Evolutionary conservation across 2,113 vertebrate genomes (phyloP), one percentile per base, ranked within the genome.

Genomic region (Rhadina sibilatrix): DNA sequence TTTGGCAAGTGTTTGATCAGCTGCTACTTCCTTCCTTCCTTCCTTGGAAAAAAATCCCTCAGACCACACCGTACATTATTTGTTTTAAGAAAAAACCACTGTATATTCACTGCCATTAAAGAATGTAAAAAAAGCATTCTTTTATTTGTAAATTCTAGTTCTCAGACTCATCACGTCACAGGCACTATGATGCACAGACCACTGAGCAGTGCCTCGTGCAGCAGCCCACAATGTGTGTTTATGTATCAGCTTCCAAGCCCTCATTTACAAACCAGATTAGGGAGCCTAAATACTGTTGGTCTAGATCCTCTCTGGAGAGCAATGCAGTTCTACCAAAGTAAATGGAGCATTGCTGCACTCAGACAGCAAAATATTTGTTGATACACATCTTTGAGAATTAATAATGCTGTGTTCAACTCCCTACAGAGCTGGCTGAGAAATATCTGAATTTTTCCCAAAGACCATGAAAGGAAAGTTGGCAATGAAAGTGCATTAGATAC

Each of bases 21-120:
- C 94, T 96, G 87, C 78, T 89, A 82, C 54, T 82, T 90, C 80
- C 80, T 94, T 97, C 70, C 85, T 87, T 89, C 59, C 85, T 87
- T 89, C 59, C 93, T 91, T 77, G 75, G 91, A 80, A 96, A 93
- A 91, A 93, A 71, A 61, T 30, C 77, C 84, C 78, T 91, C 83
- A 83, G 66, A 87, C 57, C 87, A 93, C 78, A 83, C 46, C 15
- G 37, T 33, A 30, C 37, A 88, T 37, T 56, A 76, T 76, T 91
- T 94, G 46, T 75, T 83, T 95, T 53, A 90, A 93, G 79, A 88
- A 37, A 94, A 82, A 91, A 83, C 66, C 63, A 63, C 87, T 80
- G 64, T 69, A 54, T 35, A 30, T 66, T 74, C 46, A 61, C 68
- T 77, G 79, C 33, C 71, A 88, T 83, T 83, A 85, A 80, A 84